These are phyloP conservation scores for Alosa alosa DNA, from an alignment of 2,113 vertebrate genomes.

Conservation along the genomic window DNA sequence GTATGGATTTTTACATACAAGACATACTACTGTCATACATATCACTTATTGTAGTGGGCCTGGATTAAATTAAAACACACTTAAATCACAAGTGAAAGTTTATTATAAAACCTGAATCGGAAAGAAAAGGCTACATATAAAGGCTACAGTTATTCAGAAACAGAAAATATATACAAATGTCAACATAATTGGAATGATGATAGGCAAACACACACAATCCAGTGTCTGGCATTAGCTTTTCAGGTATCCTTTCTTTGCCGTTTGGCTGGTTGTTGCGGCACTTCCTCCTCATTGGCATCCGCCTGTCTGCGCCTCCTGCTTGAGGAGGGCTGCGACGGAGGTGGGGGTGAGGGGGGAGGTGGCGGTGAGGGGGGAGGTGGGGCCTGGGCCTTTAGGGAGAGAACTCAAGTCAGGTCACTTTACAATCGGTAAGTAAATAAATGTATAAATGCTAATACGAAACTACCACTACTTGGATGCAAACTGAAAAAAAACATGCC, in stretches of 20 bases:
- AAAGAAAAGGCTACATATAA: neutral
- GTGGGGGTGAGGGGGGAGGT: neutral
- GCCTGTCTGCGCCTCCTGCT: neutral
- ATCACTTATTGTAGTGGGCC: neutral
- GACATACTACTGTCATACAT: neutral
- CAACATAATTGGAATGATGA: neutral
- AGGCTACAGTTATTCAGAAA: neutral
- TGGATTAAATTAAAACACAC: neutral
- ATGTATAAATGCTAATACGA: neutral
- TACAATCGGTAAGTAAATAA: neutral
- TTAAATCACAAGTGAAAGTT: neutral
- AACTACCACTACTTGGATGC: neutral
- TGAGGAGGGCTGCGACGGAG: neutral
- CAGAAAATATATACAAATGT: neutral
- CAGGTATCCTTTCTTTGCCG: neutral
- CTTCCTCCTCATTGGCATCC: neutral
- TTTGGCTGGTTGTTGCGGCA: neutral
- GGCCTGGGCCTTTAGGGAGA: neutral
- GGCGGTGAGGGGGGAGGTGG: neutral
- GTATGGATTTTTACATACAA: neutral
- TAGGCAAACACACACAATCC: neutral
- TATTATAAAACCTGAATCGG: neutral
- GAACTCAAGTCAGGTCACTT: neutral
- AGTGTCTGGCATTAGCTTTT: neutral
- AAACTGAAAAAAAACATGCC: neutral